Evolutionary conservation across 2,113 vertebrate genomes (phyloP).

Genomic region (Lophius piscatorius): DNA sequence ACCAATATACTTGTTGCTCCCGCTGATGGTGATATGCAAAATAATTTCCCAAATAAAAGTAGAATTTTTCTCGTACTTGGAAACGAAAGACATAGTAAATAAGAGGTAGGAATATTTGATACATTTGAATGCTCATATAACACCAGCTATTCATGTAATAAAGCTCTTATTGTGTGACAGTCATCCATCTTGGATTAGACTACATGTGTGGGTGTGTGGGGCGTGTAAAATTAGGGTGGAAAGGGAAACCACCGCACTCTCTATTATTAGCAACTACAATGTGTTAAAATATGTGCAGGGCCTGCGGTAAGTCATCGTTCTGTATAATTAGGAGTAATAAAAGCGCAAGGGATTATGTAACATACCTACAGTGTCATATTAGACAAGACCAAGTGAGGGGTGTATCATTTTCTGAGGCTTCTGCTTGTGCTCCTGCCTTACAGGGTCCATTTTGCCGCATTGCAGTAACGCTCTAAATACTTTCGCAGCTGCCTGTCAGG

Average conservation of each 20-base stretch:
- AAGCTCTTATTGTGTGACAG: too few species aligned
- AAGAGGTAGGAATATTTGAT: too few species aligned
- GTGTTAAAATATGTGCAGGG: slow-evolving; percentile 8
- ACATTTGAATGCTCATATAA: too few species aligned
- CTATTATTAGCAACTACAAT: slow-evolving; percentile 11
- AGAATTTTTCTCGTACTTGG: too few species aligned
- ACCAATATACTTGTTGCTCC: too few species aligned
- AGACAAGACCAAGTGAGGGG: neutral
- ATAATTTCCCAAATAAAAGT: too few species aligned
- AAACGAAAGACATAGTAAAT: too few species aligned
- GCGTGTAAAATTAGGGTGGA: slow-evolving; percentile 4
- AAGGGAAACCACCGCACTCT: slow-evolving; percentile 18
- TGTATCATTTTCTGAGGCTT: slow-evolving; percentile 27
- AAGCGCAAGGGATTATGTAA: neutral
- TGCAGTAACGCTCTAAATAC: slow-evolving; percentile 99
- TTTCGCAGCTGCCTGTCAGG: slow-evolving; percentile 99
- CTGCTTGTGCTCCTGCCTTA: slow-evolving; percentile 29
- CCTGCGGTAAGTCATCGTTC: slow-evolving; percentile 11
- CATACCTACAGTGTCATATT: neutral
- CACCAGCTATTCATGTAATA: too few species aligned
- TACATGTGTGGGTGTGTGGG: too few species aligned
- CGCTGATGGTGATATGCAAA: too few species aligned
- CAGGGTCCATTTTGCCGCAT: slow-evolving; percentile 87
- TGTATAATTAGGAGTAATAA: neutral
- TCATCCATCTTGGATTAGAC: too few species aligned